Conservation (phyloP, 1,140 invertebrate genomes). For the Brachionus plicatilis region DNA sequence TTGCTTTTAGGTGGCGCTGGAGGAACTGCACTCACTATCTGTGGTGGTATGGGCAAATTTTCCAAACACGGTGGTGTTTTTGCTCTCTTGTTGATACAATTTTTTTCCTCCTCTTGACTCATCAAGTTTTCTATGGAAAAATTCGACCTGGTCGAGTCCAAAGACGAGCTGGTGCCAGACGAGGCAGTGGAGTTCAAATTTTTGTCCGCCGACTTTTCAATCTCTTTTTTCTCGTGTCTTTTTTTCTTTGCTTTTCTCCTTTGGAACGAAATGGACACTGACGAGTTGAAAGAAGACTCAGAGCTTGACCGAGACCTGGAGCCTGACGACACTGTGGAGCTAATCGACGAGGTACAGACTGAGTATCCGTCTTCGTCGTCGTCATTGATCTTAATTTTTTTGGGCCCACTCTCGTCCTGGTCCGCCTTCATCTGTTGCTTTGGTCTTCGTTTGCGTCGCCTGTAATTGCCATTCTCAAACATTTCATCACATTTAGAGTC, state of each 20-base stretch:
- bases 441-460: conserved; percentile 62
- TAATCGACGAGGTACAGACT: not conserved
- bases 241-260: not conserved
- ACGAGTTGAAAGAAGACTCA: not conserved
- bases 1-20: not conserved
- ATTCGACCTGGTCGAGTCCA: not conserved
- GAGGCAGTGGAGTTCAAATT: conserved; percentile 32
- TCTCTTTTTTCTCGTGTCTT: not conserved
- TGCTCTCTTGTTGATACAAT: not conserved
- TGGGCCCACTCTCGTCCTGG: not conserved
- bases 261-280: not conserved
- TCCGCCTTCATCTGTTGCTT: conserved; percentile 14
- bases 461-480: conserved; percentile 92
- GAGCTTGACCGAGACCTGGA: not conserved
- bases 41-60: conserved; percentile 37
- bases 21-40: conserved; percentile 10
- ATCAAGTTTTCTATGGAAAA: conserved; percentile 34
- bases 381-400: not conserved
- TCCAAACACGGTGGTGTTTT: conserved; percentile 33
- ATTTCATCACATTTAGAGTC: conserved; percentile 81
- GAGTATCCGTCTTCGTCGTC: conserved; percentile 16
- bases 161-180: not conserved
- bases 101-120: not conserved
- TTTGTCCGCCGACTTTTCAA: not conserved
- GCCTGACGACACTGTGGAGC: not conserved